Conservation (phyloP, 2,888 invertebrate genomes). For the Plebejus argus region DNA sequence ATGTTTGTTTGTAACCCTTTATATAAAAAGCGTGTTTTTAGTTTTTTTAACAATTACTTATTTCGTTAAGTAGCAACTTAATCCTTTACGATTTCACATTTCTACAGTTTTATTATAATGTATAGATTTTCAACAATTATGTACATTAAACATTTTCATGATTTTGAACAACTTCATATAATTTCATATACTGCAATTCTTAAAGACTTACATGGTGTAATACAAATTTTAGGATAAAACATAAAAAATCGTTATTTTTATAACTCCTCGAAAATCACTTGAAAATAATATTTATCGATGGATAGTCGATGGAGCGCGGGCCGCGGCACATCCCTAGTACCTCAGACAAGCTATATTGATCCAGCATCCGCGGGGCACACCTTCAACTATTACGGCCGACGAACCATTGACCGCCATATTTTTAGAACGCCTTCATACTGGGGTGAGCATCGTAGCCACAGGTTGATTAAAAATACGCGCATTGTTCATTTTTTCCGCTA, state of each 20-base stretch:
- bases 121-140: too few species aligned
- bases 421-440: conserved; percentile 33
- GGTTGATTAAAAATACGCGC: conserved; percentile 23
- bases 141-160: neutral
- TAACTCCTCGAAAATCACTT: neutral
- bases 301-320: neutral
- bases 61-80: too few species aligned
- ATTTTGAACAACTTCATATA: neutral
- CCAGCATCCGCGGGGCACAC: conserved; percentile 62
- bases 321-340: conserved; percentile 52
- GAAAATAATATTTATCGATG: neutral
- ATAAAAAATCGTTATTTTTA: neutral
- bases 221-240: neutral
- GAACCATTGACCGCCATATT: conserved; percentile 59
- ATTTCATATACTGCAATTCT: too few species aligned
- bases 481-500: conserved; percentile 19
- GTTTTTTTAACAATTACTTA: too few species aligned
- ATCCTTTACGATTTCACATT: too few species aligned
- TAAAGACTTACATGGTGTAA: neutral
- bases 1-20: too few species aligned
- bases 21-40: too few species aligned
- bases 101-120: too few species aligned
- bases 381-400: conserved; percentile 53
- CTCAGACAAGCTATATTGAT: conserved; percentile 71
- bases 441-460: conserved; percentile 23